Base-by-base conservation (phyloP, 2,888 invertebrate genomes). In the Morpho achilles region DNA sequence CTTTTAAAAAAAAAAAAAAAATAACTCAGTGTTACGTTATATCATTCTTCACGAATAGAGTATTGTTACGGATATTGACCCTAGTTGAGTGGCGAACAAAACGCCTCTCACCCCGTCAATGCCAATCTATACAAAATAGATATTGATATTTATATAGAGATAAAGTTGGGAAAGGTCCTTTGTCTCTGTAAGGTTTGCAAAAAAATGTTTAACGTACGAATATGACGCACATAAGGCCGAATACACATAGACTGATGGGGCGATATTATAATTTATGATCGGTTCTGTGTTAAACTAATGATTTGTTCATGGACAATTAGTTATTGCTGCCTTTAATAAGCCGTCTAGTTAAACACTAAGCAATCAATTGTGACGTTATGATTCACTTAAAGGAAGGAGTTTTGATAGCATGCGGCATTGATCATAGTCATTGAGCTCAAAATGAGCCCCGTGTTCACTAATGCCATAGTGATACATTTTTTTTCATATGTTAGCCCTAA, bases 61-160 rank as follows among this genome's bases (percentile, higher is more conserved):
- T 64, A 64, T 68, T 69, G 76, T 71, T 77, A 73, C 77, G 78
- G 77, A 76, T 80, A 76, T 79, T 79, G 78, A 79, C 79, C 78
- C 67, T 62, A 50, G 48, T 50, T 51, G 46, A 58, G 42, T 41
- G 42, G 53, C 56, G 57, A 45, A 43, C 59, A 43, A 53, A 51
- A 50, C 53, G 55, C 58, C 54, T 58, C 54, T 58, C 55, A 60
- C 58, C 62, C 56, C 57, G 51, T 58, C 62, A 62, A 62, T 60
- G 62, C 60, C 58, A 56, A 8, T 23, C 45, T 53, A 43, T 22
- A 45, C 44, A 8, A 40, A 46, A 46, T 47, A 53, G 47, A 53
- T 46, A 53, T 46, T 32, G 32, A 32, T 42, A 51, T 52, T 45
- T 44, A 52, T 10, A 44, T 52, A 2, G 32, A 47, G 41, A 53